Evolutionary conservation across 1,140 invertebrate genomes (phyloP).

Genomic region (Branchinecta lindahli): DNA sequence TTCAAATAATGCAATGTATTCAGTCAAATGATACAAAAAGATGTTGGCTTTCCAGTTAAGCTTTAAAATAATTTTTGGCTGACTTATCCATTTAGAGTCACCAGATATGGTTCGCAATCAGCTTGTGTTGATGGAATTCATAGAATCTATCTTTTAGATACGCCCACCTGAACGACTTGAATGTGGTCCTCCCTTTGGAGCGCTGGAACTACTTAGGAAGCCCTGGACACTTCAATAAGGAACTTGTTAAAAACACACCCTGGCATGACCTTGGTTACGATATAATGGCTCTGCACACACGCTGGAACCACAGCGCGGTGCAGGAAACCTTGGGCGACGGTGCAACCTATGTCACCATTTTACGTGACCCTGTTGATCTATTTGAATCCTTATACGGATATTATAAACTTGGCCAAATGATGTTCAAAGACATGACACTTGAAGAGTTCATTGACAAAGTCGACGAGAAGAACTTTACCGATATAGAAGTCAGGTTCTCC

Average conservation of each 20-base stretch:
- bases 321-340: conserved; percentile 28
- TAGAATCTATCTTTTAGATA: background rate
- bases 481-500: background rate
- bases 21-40: too few species aligned
- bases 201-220: background rate
- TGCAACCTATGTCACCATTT: conserved; percentile 29
- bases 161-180: background rate
- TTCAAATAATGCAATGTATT: too few species aligned
- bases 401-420: conserved; percentile 23
- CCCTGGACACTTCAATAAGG: background rate
- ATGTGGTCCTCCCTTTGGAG: background rate
- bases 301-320: conserved; percentile 26
- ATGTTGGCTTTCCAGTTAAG: too few species aligned
- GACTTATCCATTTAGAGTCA: too few species aligned
- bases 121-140: too few species aligned
- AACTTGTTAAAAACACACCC: conserved; percentile 7
- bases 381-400: conserved; percentile 31
- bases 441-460: background rate
- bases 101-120: too few species aligned
- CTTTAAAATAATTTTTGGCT: too few species aligned
- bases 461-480: background rate
- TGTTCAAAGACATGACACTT: background rate
- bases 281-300: conserved; percentile 26
- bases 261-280: conserved; percentile 20
- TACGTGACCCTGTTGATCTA: conserved; percentile 31